A percentile compares a stretch with the other conserved stretches of the same genome.
These are phyloP conservation scores for Drosophila kanapiae DNA, from an alignment of 1,140 invertebrate species.

Conservation along the genomic window DNA sequence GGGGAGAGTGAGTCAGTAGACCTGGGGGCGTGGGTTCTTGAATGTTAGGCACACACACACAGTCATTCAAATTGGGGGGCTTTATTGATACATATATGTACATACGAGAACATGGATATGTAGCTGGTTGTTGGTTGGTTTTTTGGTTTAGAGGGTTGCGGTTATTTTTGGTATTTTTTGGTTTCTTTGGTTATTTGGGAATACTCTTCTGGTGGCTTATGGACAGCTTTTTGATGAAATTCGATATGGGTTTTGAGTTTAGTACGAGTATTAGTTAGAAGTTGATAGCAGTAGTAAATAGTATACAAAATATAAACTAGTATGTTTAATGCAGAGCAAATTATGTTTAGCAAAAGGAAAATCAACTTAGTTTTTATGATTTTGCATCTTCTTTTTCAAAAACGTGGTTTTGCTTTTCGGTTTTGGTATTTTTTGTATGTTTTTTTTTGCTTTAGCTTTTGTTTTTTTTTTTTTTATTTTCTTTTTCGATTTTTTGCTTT, in stretches of 20 bases:
- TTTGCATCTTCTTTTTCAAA: constrained; percentile 31
- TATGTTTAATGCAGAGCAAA: constrained; percentile 81
- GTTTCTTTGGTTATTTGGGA: not conserved
- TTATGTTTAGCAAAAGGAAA: constrained; percentile 81
- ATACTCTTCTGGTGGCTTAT: constrained; percentile 39
- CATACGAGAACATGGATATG: constrained; percentile 41
- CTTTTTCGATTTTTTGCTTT: constrained; percentile 17
- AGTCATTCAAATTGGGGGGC: constrained; percentile 27
- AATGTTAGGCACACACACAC: constrained; percentile 32
- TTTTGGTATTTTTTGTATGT: constrained; percentile 24
- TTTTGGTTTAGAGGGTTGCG: constrained; percentile 1
- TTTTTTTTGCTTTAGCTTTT: constrained; percentile 43
- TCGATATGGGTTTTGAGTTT: constrained; percentile 64
- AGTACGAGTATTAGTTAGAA: constrained; percentile 69
- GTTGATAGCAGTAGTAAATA: constrained; percentile 78
- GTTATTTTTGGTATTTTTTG: not conserved
- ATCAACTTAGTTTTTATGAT: constrained; percentile 47
- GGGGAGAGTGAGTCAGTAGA: not conserved
- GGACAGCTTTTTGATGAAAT: constrained; percentile 49
- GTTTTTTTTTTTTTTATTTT: constrained; percentile 42
- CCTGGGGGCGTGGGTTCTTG: not conserved
- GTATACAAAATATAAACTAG: constrained; percentile 82
- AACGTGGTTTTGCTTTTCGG: constrained; percentile 39
- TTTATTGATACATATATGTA: constrained; percentile 35
- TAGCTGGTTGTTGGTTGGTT: constrained; percentile 38